These are phyloP conservation scores for Gracilinanus agilis DNA, from an alignment of 2,113 vertebrate genomes.

Conservation along the genomic window DNA sequence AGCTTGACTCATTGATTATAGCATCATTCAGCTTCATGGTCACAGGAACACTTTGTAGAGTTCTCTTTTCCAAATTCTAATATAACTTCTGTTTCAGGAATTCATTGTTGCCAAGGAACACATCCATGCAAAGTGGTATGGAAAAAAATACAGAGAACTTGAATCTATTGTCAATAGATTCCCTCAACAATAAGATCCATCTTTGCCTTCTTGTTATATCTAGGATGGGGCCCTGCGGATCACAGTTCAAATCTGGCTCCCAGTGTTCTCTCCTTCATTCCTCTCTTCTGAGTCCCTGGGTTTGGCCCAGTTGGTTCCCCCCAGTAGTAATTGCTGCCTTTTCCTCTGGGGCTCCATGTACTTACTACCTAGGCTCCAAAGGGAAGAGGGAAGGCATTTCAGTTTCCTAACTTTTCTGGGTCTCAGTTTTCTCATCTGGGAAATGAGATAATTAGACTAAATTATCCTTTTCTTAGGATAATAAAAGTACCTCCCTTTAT, in stretches of 20 bases:
- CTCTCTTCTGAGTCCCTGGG: neutral
- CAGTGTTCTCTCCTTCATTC: neutral
- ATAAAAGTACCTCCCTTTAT: too few species aligned
- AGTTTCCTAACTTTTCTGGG: neutral
- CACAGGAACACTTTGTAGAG: neutral
- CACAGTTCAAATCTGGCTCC: neutral
- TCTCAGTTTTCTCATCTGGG: neutral
- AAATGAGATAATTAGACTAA: neutral
- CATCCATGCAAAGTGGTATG: too few species aligned
- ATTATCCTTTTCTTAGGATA: neutral
- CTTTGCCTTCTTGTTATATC: conserved; percentile 40
- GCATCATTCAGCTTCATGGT: conserved; percentile 52
- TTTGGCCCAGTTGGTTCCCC: too few species aligned
- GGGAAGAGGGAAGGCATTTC: neutral
- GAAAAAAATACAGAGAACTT: too few species aligned
- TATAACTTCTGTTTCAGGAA: conserved; percentile 59
- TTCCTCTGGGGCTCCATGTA: neutral
- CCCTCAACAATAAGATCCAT: conserved; percentile 15
- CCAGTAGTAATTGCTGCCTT: neutral
- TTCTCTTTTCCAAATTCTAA: conserved; percentile 49
- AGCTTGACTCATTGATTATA: conserved; percentile 57
- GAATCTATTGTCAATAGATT: conserved; percentile 56
- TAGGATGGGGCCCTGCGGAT: neutral
- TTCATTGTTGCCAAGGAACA: too few species aligned
- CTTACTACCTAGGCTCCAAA: neutral